phyloP scores from a whole-genome alignment of 2,888 invertebrate genomes.

The Ophion ventricosus region DNA sequence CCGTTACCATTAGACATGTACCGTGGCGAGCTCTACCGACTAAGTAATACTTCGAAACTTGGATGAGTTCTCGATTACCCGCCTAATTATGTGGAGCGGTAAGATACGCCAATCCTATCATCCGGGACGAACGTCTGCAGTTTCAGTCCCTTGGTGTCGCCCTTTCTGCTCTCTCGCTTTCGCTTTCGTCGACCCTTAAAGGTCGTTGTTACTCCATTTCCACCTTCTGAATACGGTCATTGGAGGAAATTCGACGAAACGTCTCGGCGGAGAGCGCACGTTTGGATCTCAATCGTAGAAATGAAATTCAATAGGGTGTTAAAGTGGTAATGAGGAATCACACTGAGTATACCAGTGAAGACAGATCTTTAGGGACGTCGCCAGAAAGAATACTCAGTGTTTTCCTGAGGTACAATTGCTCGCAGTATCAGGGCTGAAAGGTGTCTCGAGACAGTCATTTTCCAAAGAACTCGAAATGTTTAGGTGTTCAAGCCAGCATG shows the following conservation, averaged over 20 bases:
- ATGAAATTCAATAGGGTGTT: neutral
- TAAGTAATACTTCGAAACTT: conserved; percentile 60
- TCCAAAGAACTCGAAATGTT: conserved; percentile 42
- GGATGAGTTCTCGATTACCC: conserved; percentile 77
- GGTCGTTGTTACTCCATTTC: conserved; percentile 82
- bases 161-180: conserved; percentile 67
- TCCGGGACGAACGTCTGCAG: conserved; percentile 76
- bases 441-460: conserved; percentile 38
- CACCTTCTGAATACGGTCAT: conserved; percentile 76
- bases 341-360: neutral
- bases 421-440: neutral
- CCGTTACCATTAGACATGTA: conserved; percentile 54
- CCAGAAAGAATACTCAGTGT: conserved; percentile 15
- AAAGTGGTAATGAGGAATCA: neutral
- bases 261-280: neutral
- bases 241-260: conserved; percentile 52
- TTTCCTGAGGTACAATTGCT: neutral
- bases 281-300: neutral
- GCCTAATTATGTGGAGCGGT: conserved; percentile 80
- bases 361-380: neutral
- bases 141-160: conserved; percentile 71
- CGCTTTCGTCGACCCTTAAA: conserved; percentile 67
- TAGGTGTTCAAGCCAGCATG: conserved; percentile 43
- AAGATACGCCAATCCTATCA: conserved; percentile 77
- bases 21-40: conserved; percentile 51